These are phyloP conservation scores for Haliaeetus leucogaster DNA, from an alignment of 2,113 vertebrate species.

Conservation along the genomic window DNA sequence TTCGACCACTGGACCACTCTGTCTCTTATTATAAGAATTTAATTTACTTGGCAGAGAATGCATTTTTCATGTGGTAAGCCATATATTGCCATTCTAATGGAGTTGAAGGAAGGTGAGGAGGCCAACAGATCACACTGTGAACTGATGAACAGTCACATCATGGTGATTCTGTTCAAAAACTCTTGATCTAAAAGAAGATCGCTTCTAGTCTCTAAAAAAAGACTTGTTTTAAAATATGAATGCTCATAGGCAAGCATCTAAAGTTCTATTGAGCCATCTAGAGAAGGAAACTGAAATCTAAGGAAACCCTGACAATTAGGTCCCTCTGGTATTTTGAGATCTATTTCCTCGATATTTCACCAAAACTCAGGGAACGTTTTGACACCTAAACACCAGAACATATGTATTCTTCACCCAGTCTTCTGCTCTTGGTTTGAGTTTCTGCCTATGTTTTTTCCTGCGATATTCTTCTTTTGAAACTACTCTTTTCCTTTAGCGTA, in stretches of 20 bases:
- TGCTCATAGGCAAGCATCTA: not conserved
- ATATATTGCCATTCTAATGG: constrained; percentile 14
- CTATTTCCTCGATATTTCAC: not conserved
- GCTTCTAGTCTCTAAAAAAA: not conserved
- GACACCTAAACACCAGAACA: not conserved
- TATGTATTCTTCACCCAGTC: not conserved
- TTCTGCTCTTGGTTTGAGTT: not conserved
- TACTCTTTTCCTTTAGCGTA: not conserved
- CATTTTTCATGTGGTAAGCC: not conserved
- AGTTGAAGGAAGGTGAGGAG: constrained; percentile 12
- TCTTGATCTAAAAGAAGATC: not conserved
- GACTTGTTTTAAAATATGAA: not conserved
- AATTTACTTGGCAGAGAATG: constrained; percentile 51
- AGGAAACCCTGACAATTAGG: not conserved
- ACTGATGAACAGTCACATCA: not conserved
- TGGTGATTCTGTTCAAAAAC: not conserved
- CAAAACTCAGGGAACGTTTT: not conserved
- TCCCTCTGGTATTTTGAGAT: not conserved
- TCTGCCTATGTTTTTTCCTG: not conserved
- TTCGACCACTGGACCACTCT: constrained; percentile 1
- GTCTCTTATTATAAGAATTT: constrained; percentile 42
- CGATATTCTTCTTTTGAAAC: not conserved
- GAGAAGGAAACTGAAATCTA: not conserved
- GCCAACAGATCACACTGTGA: not conserved
- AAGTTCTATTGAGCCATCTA: not conserved